phyloP scores from a whole-genome alignment of 2,888 invertebrate genomes.

The Morpho deidamia region DNA sequence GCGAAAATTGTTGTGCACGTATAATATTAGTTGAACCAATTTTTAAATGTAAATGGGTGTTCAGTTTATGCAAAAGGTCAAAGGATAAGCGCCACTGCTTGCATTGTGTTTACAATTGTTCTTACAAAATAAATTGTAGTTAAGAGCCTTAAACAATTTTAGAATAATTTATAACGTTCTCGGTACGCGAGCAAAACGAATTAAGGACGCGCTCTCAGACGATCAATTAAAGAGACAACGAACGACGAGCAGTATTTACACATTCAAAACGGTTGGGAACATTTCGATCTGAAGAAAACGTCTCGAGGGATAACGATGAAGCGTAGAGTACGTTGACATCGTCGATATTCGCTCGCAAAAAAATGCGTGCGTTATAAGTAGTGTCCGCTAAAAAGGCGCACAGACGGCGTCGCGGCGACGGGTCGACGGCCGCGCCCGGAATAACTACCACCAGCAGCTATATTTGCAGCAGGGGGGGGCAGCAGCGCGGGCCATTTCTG shows the following conservation, averaged over 20 bases:
- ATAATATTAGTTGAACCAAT: constrained; percentile 7
- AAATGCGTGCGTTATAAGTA: constrained; percentile 65
- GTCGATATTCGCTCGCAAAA: constrained; percentile 62
- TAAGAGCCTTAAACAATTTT: constrained; percentile 23
- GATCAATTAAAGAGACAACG: constrained; percentile 29
- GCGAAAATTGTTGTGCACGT: constrained; percentile 2
- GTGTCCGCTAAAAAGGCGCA: constrained; percentile 73
- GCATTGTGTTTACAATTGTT: constrained; percentile 18
- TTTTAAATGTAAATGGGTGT: constrained; percentile 5
- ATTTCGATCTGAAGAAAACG: constrained; percentile 21
- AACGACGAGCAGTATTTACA: constrained; percentile 24
- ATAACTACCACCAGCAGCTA: constrained; percentile 74
- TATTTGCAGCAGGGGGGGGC: constrained; percentile 66
- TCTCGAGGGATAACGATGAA: constrained; percentile 26
- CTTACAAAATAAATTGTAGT: constrained; percentile 17
- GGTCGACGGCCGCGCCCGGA: constrained; percentile 77
- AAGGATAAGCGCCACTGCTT: constrained; percentile 31
- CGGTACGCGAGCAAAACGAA: constrained; percentile 21
- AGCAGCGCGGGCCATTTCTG: constrained; percentile 74
- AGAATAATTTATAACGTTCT: constrained; percentile 27
- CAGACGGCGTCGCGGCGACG: constrained; percentile 77
- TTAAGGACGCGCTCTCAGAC: constrained; percentile 24
- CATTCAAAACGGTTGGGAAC: constrained; percentile 22
- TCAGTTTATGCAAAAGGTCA: constrained; percentile 32
- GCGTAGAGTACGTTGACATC: constrained; percentile 59